Percentiles rank a stretch among this genome's conserved stretches.
Conservation (phyloP, 2,113 vertebrate species). For the Apaloderma vittatum region DNA sequence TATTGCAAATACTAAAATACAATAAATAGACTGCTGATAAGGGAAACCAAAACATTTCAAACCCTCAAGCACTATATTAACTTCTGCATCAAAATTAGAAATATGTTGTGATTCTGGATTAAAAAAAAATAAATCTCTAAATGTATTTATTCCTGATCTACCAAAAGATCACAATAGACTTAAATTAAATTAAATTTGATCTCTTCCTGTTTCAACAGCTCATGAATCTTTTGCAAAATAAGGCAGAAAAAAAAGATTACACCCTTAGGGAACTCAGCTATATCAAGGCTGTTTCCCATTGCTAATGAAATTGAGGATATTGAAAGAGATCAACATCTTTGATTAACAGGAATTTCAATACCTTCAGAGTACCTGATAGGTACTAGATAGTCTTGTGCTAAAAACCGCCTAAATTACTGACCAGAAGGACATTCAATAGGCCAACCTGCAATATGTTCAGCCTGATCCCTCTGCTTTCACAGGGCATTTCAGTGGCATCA, state of each 20-base stretch:
- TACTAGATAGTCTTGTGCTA: neutral
- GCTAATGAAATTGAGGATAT: neutral
- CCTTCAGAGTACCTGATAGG: neutral
- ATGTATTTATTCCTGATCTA: neutral
- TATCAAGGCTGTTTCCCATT: neutral
- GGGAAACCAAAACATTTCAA: neutral
- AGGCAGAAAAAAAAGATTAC: neutral
- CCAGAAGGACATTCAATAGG: neutral
- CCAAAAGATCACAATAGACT: neutral
- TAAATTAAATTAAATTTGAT: neutral
- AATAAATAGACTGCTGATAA: neutral
- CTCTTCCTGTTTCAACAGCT: neutral
- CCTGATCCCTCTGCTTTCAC: neutral
- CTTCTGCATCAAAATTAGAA: conserved; percentile 41
- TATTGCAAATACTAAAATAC: conserved; percentile 13
- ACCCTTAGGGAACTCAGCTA: neutral
- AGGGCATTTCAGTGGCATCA: neutral
- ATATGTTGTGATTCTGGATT: neutral
- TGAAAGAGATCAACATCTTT: neutral
- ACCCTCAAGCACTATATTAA: neutral
- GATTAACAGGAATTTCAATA: neutral
- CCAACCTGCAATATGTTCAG: neutral
- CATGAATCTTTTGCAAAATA: neutral
- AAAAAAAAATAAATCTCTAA: neutral
- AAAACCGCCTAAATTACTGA: neutral